Percentiles rank a stretch among this genome's conserved stretches.
These are phyloP conservation scores for Dasypolia templi DNA, from an alignment of 2,888 invertebrate species.

Conservation along the genomic window DNA sequence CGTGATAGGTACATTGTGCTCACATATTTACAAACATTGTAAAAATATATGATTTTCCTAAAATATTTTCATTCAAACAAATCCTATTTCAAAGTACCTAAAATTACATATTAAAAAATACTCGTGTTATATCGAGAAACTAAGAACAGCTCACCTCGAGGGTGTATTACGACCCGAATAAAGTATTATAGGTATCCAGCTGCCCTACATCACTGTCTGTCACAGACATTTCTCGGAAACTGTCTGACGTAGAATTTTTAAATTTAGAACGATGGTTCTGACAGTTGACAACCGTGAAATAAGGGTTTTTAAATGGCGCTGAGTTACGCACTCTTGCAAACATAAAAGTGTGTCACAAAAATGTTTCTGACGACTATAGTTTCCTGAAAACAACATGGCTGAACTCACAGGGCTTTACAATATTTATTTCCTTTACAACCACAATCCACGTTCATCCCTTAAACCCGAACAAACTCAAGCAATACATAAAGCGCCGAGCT, in stretches of 20 bases:
- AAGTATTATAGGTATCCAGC: background rate
- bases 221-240: constrained; percentile 18
- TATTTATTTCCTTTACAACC: constrained; percentile 15
- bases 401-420: background rate
- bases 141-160: constrained; percentile 17
- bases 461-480: constrained; percentile 11
- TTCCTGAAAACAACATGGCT: background rate
- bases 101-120: constrained; percentile 21
- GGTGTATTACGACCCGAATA: constrained; percentile 13
- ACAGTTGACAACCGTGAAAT: background rate
- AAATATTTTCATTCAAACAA: constrained; percentile 5
- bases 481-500: constrained; percentile 33
- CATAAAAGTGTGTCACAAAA: background rate
- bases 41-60: too few relatives aligned
- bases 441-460: constrained; percentile 4
- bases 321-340: background rate
- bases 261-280: constrained; percentile 9
- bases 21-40: too few relatives aligned
- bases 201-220: constrained; percentile 16
- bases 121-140: constrained; percentile 1
- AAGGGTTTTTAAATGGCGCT: background rate
- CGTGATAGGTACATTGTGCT: too few relatives aligned
- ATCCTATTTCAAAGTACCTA: background rate
- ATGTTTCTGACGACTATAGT: background rate
- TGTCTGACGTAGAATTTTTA: constrained; percentile 8